Evolutionary conservation across 1,140 invertebrate genomes (phyloP).

Genomic region (Danaus plexippus): DNA sequence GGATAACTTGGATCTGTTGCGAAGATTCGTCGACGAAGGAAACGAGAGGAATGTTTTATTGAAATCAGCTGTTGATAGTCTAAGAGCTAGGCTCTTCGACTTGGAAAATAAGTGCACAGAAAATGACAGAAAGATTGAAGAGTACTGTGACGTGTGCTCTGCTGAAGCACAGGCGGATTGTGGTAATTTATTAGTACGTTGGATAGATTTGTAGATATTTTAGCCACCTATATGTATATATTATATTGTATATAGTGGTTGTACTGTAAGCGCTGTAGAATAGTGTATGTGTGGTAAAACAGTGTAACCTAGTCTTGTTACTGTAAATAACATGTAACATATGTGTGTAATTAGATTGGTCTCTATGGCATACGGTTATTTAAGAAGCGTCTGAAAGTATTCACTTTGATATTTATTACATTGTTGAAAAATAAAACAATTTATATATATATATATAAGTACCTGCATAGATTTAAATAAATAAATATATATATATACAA

Average conservation of each 20-base stretch:
- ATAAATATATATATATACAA: too few relatives aligned
- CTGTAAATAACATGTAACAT: too few relatives aligned
- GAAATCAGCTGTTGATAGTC: conserved; percentile 27
- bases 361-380: too few relatives aligned
- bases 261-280: not conserved
- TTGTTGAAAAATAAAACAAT: too few relatives aligned
- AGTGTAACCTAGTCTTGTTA: not conserved
- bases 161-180: conserved; percentile 36
- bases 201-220: not conserved
- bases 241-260: too few relatives aligned
- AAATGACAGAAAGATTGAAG: conserved; percentile 27
- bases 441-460: too few relatives aligned
- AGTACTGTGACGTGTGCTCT: conserved; percentile 19
- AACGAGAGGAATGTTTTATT: conserved; percentile 35
- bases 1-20: conserved; percentile 36
- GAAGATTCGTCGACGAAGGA: conserved; percentile 34
- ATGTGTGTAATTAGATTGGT: too few relatives aligned
- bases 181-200: conserved; percentile 35
- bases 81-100: conserved; percentile 31
- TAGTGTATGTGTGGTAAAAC: not conserved
- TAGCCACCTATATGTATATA: too few relatives aligned
- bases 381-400: too few relatives aligned
- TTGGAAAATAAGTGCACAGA: conserved; percentile 33
- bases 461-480: too few relatives aligned
- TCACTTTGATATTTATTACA: too few relatives aligned